Evolutionary conservation across 2,888 invertebrate genomes (phyloP).

Genomic region (Drosophila neotestacea): DNA sequence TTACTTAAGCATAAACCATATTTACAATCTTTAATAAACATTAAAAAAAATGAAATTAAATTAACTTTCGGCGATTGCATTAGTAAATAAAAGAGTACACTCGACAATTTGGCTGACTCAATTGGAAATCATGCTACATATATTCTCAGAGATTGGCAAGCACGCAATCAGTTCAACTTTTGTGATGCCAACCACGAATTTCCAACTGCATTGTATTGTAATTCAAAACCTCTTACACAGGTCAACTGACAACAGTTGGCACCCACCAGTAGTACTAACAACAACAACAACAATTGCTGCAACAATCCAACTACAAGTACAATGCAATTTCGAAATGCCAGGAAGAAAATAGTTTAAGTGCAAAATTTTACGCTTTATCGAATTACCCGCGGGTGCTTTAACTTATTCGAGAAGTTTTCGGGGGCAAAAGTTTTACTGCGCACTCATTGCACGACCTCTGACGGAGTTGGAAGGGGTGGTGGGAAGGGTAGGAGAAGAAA

Average conservation of each 20-base stretch:
- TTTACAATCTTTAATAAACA: too few relatives aligned
- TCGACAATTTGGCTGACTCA: background rate
- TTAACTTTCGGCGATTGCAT: too few relatives aligned
- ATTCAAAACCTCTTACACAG: slow-evolving; percentile 60
- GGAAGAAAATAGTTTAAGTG: slow-evolving; percentile 81
- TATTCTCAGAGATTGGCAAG: slow-evolving; percentile 14
- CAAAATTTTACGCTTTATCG: slow-evolving; percentile 84
- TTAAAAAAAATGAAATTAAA: too few relatives aligned
- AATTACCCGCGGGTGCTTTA: slow-evolving; percentile 83
- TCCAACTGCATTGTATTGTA: slow-evolving; percentile 52
- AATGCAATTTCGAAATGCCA: slow-evolving; percentile 65
- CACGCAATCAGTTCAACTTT: slow-evolving; percentile 56
- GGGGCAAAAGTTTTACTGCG: slow-evolving; percentile 58
- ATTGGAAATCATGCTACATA: slow-evolving; percentile 42
- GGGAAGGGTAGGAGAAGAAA: too few relatives aligned
- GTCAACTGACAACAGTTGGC: slow-evolving; percentile 66
- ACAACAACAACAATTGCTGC: slow-evolving; percentile 29
- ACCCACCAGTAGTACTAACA: slow-evolving; percentile 39
- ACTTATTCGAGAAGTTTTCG: slow-evolving; percentile 68
- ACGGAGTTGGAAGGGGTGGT: background rate
- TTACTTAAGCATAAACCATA: too few relatives aligned
- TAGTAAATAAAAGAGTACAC: too few relatives aligned
- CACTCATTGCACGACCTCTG: slow-evolving; percentile 44
- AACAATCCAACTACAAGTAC: slow-evolving; percentile 55
- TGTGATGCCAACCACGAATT: slow-evolving; percentile 41